These are phyloP conservation scores for Bucco capensis DNA, from an alignment of 2,113 vertebrate species.

Conservation along the genomic window DNA sequence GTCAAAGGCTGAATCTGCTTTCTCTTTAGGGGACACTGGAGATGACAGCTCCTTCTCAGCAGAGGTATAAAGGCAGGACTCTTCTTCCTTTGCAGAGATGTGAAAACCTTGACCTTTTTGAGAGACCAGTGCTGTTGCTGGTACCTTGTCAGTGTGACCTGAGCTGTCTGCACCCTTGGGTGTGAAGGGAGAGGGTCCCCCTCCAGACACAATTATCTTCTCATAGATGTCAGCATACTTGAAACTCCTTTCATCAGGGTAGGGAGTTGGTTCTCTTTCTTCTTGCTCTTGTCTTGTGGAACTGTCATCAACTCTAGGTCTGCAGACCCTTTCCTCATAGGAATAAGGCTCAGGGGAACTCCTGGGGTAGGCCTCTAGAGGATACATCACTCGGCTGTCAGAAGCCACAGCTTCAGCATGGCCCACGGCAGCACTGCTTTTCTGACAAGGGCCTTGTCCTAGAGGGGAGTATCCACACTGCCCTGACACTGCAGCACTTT, in stretches of 20 bases:
- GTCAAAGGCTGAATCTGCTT: constrained; percentile 62
- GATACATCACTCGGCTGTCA: constrained; percentile 57
- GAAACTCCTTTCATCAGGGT: constrained; percentile 89
- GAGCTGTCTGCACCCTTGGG: constrained; percentile 2
- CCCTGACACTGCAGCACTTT: background rate
- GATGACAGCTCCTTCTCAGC: constrained; percentile 78
- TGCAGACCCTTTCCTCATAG: constrained; percentile 47
- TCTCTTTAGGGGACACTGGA: constrained; percentile 69
- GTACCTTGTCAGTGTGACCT: constrained; percentile 45
- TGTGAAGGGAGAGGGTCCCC: constrained; percentile 51
- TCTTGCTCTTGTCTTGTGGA: constrained; percentile 76
- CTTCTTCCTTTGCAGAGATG: constrained; percentile 77
- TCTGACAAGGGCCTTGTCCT: background rate
- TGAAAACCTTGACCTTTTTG: constrained; percentile 51
- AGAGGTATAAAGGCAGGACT: constrained; percentile 68
- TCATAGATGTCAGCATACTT: constrained; percentile 91
- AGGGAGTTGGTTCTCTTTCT: constrained; percentile 91
- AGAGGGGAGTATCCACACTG: background rate
- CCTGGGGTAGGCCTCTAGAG: background rate
- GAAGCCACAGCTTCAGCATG: constrained; percentile 47
- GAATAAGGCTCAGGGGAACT: background rate
- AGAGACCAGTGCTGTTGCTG: background rate
- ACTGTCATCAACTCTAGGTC: constrained; percentile 41
- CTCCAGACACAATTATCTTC: constrained; percentile 71
- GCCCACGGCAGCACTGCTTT: background rate